phyloP scores from a whole-genome alignment of 2,888 invertebrate genomes.

The Leptothorax acervorum region DNA sequence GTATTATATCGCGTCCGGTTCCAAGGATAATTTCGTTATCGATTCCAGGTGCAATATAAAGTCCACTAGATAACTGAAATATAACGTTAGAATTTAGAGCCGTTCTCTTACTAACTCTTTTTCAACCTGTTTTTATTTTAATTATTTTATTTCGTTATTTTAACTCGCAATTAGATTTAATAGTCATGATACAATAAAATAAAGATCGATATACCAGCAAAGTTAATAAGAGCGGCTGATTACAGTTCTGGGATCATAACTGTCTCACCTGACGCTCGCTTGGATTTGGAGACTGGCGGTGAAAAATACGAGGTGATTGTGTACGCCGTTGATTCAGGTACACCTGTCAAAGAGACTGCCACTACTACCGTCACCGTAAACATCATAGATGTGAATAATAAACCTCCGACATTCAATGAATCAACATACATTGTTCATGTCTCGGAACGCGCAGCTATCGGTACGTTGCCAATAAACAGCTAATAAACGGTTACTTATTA shows the following conservation, averaged over 20 bases:
- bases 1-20: conserved; percentile 91
- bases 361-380: conserved; percentile 91
- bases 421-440: conserved; percentile 89
- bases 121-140: background rate
- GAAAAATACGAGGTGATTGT: conserved; percentile 91
- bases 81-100: background rate
- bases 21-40: conserved; percentile 92
- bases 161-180: background rate
- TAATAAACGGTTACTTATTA: background rate
- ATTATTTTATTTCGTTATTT: background rate
- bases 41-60: conserved; percentile 87
- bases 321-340: conserved; percentile 91
- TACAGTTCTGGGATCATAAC: conserved; percentile 90
- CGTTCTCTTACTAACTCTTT: background rate
- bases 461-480: conserved; percentile 72
- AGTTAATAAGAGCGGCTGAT: background rate
- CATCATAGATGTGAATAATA: conserved; percentile 93
- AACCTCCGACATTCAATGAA: conserved; percentile 91
- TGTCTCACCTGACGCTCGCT: conserved; percentile 90
- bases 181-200: background rate
- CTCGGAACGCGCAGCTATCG: conserved; percentile 89
- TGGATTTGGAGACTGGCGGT: conserved; percentile 90
- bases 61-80: background rate
- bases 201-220: background rate
- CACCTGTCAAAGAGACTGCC: conserved; percentile 92